A percentile compares a stretch with the other conserved stretches of the same genome.
These are phyloP conservation scores for Oxyura jamaicensis DNA, from an alignment of 2,113 vertebrate genomes.

Conservation along the genomic window DNA sequence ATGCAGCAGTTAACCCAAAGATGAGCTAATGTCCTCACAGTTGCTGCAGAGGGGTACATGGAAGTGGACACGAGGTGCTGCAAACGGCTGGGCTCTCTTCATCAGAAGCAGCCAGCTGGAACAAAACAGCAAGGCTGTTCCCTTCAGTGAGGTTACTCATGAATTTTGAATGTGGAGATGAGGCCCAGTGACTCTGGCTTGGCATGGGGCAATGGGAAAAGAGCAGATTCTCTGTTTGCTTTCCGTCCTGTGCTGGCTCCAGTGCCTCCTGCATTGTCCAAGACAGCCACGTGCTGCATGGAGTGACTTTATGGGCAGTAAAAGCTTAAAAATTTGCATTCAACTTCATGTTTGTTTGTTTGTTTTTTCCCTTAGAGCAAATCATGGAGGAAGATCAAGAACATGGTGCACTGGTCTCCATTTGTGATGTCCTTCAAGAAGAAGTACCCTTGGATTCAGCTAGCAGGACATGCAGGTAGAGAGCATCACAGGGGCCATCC, in stretches of 20 bases:
- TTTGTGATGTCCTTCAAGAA: constrained; percentile 99
- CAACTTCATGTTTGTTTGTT: background rate
- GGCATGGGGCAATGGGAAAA: constrained; percentile 41
- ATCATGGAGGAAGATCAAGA: constrained; percentile 99
- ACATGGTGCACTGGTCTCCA: constrained; percentile 98
- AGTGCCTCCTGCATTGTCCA: background rate
- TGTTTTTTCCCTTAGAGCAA: constrained; percentile 83
- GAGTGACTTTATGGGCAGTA: background rate
- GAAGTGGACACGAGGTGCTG: background rate
- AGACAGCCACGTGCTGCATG: background rate
- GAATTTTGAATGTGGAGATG: background rate
- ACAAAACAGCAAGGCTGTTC: background rate
- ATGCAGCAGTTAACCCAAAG: accelerated
- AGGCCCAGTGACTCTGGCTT: background rate
- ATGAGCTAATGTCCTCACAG: background rate
- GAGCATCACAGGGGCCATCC: background rate
- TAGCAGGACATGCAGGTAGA: constrained; percentile 94
- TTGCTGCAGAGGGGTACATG: background rate
- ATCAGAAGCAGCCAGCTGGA: constrained; percentile 30
- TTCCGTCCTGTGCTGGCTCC: constrained; percentile 22
- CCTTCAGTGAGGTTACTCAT: background rate
- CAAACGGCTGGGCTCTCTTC: background rate
- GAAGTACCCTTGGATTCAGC: constrained; percentile 98
- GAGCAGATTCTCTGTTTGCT: constrained; percentile 30
- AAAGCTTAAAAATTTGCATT: background rate